A percentile compares a stretch with the other conserved stretches of the same genome.
These are phyloP conservation scores for Allolobophora icterica DNA, from an alignment of 2,888 invertebrate species.

Conservation along the genomic window DNA sequence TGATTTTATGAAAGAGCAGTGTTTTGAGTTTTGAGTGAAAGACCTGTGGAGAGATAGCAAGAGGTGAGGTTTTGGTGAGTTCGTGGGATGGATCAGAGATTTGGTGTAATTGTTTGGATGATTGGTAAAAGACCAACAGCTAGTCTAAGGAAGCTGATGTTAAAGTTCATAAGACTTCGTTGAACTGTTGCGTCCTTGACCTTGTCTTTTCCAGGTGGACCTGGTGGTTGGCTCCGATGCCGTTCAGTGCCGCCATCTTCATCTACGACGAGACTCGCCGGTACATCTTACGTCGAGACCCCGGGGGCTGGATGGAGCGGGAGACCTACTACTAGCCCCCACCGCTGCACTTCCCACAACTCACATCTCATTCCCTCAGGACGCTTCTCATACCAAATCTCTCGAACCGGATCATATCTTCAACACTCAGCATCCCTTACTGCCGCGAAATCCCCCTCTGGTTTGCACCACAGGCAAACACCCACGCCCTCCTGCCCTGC, in stretches of 20 bases:
- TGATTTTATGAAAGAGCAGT: too few species aligned
- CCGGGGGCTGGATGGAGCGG: constrained; percentile 52
- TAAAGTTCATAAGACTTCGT: neutral
- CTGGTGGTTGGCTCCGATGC: constrained; percentile 54
- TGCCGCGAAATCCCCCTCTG: neutral
- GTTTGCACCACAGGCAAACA: neutral
- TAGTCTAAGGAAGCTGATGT: too few species aligned
- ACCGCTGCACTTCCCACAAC: neutral
- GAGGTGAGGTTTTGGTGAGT: too few species aligned
- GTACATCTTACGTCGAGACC: constrained; percentile 48
- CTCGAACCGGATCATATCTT: neutral
- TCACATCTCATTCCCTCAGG: constrained; percentile 26
- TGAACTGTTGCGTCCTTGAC: neutral
- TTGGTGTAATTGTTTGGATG: too few species aligned
- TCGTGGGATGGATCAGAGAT: too few species aligned
- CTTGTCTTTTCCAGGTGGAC: constrained; percentile 46
- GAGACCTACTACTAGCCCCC: constrained; percentile 51
- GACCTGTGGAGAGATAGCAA: too few species aligned
- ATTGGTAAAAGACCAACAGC: too few species aligned
- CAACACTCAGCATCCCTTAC: neutral
- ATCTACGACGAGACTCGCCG: constrained; percentile 54
- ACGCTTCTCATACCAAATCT: neutral
- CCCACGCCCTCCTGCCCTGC: neutral
- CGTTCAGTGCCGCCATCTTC: constrained; percentile 53
- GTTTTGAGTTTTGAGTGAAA: too few species aligned